Percentiles rank a stretch among this genome's conserved stretches.
Conservation (phyloP, 2,797 vertebrate genomes). For the Anomalospiza imberbis region DNA sequence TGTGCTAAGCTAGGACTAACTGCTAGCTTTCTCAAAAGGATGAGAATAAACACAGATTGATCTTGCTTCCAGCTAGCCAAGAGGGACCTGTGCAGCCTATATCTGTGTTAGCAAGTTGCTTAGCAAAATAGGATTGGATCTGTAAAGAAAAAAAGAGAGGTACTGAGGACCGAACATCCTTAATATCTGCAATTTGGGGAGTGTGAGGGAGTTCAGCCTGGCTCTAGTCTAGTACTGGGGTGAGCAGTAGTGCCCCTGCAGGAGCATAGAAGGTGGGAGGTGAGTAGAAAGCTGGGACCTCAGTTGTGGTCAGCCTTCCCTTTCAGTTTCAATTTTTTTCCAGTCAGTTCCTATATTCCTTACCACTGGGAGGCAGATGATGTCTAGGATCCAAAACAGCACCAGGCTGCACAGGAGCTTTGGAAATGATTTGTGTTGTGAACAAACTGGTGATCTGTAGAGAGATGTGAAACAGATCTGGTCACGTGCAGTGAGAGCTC, state of each 20-base stretch:
- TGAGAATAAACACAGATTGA: neutral
- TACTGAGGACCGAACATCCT: neutral
- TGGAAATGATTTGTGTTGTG: neutral
- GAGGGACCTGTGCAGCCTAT: neutral
- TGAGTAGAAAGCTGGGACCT: neutral
- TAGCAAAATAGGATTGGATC: neutral
- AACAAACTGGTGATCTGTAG: neutral
- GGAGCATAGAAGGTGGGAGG: neutral
- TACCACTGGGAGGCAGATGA: slow-evolving; percentile 16
- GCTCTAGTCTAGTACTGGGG: neutral
- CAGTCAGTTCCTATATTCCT: neutral
- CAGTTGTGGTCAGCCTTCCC: neutral
- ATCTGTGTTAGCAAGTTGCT: neutral
- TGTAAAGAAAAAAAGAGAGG: neutral
- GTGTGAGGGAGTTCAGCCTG: neutral
- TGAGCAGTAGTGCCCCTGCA: neutral
- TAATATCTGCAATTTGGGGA: accelerated
- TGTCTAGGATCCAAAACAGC: neutral
- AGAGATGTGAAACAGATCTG: neutral
- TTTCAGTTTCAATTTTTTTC: neutral
- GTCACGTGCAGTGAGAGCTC: neutral
- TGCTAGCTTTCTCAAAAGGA: neutral
- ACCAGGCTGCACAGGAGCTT: neutral
- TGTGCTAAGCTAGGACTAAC: neutral
- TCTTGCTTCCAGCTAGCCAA: neutral